Evolutionary conservation across 2,113 vertebrate species (phyloP).

Genomic region (Microcebus ravelobensis): DNA sequence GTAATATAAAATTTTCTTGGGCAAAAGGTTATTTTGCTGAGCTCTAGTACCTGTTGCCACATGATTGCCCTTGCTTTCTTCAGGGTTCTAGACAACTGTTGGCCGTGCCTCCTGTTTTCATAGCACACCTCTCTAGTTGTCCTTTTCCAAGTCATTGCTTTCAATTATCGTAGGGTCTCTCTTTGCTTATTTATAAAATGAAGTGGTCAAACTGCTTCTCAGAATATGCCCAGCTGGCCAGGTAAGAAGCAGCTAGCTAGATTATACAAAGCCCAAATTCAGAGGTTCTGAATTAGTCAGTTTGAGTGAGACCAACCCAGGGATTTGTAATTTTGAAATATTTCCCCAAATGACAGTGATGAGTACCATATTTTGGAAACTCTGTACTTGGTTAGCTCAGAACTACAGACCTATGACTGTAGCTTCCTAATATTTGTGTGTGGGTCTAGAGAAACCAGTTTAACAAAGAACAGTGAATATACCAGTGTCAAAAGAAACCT

Average conservation of each 20-base stretch:
- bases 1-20: neutral
- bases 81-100: neutral
- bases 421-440: neutral
- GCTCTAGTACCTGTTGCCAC: neutral
- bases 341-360: neutral
- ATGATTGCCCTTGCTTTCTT: neutral
- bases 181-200: neutral
- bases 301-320: neutral
- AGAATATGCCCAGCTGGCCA: neutral
- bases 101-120: neutral
- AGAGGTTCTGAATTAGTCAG: neutral
- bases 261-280: neutral
- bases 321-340: neutral
- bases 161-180: neutral
- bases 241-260: neutral
- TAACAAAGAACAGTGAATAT: neutral
- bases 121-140: neutral
- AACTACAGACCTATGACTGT: no score
- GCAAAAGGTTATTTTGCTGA: neutral
- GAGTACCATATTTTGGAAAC: neutral
- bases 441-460: neutral
- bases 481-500: neutral
- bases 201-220: neutral
- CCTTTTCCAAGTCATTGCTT: neutral
- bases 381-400: neutral